Evolutionary conservation across 2,113 vertebrate genomes (phyloP), one percentile per base, ranked within the genome.

Genomic region (Thamnophis sirtalis): DNA sequence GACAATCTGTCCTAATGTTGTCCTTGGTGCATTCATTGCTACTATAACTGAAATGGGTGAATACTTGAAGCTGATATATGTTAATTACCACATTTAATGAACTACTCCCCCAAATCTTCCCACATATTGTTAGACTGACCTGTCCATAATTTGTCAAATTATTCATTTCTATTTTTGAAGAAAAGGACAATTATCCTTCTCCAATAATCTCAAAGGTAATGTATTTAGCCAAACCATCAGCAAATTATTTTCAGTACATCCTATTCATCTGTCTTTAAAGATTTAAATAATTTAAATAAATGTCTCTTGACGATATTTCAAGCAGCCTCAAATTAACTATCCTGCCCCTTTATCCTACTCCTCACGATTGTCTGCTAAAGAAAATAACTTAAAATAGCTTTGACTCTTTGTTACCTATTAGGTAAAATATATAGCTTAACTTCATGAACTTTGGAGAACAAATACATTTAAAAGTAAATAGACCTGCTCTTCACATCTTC

Each of bases 391-490:
- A 80, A 19, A 38, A 80, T 80, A 80, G 33, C 33, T 80, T 33
- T 80, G 15, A 80, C 17, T 80, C 33, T n/a, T 58, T 80, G n/a
- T 33, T 73, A 80, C 17, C 33, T 38, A 21, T 38, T 80, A 80
- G 68, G n/a, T 80, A 94, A 94, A 94, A 94, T 94, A 94, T 89
- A 93, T 26, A 84, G 93, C 90, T 92, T 73, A 91, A 91, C 28
- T 95, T 94, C 28, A 24, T 11, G 5, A 49, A 91, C 8, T 38
- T 90, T 91, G 56, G 43, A 91, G 50, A 93, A 95, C 93, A 95
- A 95, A 88, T 91, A 17, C 28, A 88, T 93, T 94, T 91, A 93
- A 73, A 92, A 93, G 87, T 91, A 92, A 93, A 55, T 60, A 63
- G 92, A 63, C 22, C 95, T 91, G 91, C 54, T 90, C 84, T 43